Evolutionary conservation across 2,797 vertebrate species (phyloP), one percentile per base, ranked within the genome.

Genomic region (Phrynocephalus forsythii): DNA sequence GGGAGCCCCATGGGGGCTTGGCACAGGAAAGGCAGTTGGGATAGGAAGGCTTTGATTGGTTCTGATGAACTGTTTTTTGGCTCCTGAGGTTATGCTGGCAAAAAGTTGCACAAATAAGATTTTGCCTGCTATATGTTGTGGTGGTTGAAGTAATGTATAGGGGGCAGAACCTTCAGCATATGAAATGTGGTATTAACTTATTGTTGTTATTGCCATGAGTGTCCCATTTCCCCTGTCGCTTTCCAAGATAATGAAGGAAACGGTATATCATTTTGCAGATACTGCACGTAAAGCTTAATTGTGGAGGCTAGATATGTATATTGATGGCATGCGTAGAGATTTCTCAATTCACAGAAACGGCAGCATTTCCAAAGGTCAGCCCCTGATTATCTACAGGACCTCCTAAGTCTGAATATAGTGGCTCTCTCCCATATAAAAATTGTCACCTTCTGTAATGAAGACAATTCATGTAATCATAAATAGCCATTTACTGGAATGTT

Each of bases 381-480:
- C 28, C 15, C 26, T 84, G 75, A 72, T 79, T 84, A 79, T 72
- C 67, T 79, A 38, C 38, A 71, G 66, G n/a, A 26, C 28, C 6
- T 80, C 73, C 5, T 75, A 75, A 84, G 60, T 72, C 18, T 72
- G 67, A 33, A 75, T 88, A 63, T 67, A 84, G 56, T 73, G 3
- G 63, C 24, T 79, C 22, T 11, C 38, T 38, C 16, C 16, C 44
- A 26, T 44, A 11, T 78, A 78, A 83, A 87, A 84, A 26, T 26
- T 52, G 26, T 68, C 80, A 67, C n/a, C 56, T 78, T 73, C 75
- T 75, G 63, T 30, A 85, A 80, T 79, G 84, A 80, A 85, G 77
- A 33, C 28, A 84, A 44, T 72, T 88, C 18, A n/a, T 75, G 30
- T 88, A 84, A 88, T 85, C 82, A 84, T 60, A 67, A 63, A 48